Evolutionary conservation across 2,797 vertebrate genomes (phyloP), one percentile per base, ranked within the genome.

Genomic region (Paedocypris micromegethes): DNA sequence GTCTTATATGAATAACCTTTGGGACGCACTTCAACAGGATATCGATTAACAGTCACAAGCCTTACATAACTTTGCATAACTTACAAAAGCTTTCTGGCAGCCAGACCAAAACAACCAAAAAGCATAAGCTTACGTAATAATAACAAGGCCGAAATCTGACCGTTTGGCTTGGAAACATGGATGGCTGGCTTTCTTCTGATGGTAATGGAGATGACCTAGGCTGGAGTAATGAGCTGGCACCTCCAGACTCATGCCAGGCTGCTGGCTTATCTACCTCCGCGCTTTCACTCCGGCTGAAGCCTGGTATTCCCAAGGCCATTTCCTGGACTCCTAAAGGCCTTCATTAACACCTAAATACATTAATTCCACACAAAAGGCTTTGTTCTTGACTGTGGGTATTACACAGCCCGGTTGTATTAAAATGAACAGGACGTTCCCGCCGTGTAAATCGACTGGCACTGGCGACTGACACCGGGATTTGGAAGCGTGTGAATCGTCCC

Each of bases 91-190:
- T 40, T 65, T 64, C 53, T 74, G 45, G 49, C 75, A 76, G 63
- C 79, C 78, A 78, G 82, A 83, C 81, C 81, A 82, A 54, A 75
- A 60, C 74, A 75, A 71, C 82, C 77, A 72, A 72, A 74, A 70
- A 76, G 61, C 55, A 70, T 84, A 87, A 85, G 64, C 79, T 87
- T 85, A 87, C 82, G 81, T 85, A 86, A 88, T 81, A 74, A 83
- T 75, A 81, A 62, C 53, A 73, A 65, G 69, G 23, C 37, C 48
- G 46, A 5, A 63, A 41, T 75, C 64, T 65, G 40, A 63, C 57
- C 64, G 65, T 23, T 23, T 23, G 23, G 23, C 23, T 23, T 23
- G 70, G 57, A 64, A 64, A 40, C n/a, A 58, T 46, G 51, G 59
- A 70, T 37, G 4, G 38, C 37, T 54, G 43, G 41, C 39, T 70